Base-by-base conservation (phyloP, 1,140 invertebrate genomes). In the Papilio xuthus region DNA sequence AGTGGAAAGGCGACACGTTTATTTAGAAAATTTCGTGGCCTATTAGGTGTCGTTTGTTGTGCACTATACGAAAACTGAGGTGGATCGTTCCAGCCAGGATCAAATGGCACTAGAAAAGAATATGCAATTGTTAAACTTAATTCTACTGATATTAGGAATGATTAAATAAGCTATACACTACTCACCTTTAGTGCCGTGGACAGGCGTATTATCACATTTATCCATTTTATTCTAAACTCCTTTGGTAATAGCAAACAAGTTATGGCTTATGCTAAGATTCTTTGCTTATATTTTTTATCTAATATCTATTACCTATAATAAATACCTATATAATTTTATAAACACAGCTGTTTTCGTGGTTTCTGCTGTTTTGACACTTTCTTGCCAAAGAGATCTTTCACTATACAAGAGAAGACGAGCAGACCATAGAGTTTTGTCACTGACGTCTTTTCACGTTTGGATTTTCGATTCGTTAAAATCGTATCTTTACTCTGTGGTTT, bases 71-170 rank as follows among this genome's bases (percentile, higher is more conserved):
- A 86, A 76, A 95, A 90, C 53, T 88, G 92, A 26, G 95, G 94
- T n/a, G 95, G 95, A 84, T 95, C 95, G 81, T 95, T 95, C 95
- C 95, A 95, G 13, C 94, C 95, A 42, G 94, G 94, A 81, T 94
- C 94, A 69, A 90, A 91, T 18, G 89, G 80, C 23, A 85, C 93
- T 94, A 53, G 85, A 76, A 93, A 81, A 78, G 37, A 84, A 79
- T 77, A 26, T 56, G 28, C 26, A 20, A 32, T 67, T 42, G 73
- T 50, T 28, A 72, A 72, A 18, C 42, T 67, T 23, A 53, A 63
- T 15, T 47, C 15, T 47, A 18, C 50, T n/a, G 50, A 53, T 53
- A 18, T 53, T 53, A 53, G 18, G 15, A 53, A 20, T n/a, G 18
- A 53, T 47, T 15, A 47, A 13, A 47, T 7, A 53, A 53, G 50